These are phyloP conservation scores for Oryctes rhinoceros DNA, from an alignment of 1,140 invertebrate species.

Conservation along the genomic window DNA sequence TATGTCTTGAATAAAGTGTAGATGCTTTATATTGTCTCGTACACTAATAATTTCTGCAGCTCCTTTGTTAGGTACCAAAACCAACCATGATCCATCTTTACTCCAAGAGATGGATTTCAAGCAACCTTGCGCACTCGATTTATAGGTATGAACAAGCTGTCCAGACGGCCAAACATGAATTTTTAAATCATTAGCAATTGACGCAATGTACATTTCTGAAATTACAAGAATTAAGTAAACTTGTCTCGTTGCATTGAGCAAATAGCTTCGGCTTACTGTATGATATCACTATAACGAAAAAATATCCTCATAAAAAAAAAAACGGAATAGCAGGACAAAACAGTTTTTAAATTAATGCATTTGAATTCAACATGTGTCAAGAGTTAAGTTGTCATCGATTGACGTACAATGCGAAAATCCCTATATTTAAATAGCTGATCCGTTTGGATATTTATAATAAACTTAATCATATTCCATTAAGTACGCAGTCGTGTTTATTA, in stretches of 20 bases:
- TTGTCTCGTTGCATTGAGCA: not conserved
- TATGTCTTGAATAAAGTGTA: slow-evolving; percentile 54
- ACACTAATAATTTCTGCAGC: slow-evolving; percentile 55
- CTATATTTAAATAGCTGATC: not conserved
- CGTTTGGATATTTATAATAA: too few species aligned
- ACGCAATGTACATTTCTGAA: slow-evolving; percentile 40
- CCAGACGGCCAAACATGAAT: slow-evolving; percentile 53
- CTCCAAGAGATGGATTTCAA: slow-evolving; percentile 58
- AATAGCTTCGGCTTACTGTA: not conserved
- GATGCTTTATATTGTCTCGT: slow-evolving; percentile 53
- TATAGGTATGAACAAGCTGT: slow-evolving; percentile 48
- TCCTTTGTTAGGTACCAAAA: slow-evolving; percentile 54
- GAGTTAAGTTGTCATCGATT: not conserved
- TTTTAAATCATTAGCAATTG: slow-evolving; percentile 50
- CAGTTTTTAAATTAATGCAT: slow-evolving; percentile 13
- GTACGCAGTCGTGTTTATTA: too few species aligned
- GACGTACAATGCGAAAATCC: not conserved
- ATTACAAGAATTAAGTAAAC: not conserved
- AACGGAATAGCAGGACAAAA: slow-evolving; percentile 1
- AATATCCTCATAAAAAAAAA: slow-evolving; percentile 11
- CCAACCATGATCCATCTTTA: slow-evolving; percentile 58
- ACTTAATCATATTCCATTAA: too few species aligned
- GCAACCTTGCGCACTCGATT: slow-evolving; percentile 48
- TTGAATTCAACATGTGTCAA: slow-evolving; percentile 34
- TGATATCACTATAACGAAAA: not conserved